Base-by-base conservation (phyloP, 2,888 invertebrate genomes). In the Onthophagus sagittarius region DNA sequence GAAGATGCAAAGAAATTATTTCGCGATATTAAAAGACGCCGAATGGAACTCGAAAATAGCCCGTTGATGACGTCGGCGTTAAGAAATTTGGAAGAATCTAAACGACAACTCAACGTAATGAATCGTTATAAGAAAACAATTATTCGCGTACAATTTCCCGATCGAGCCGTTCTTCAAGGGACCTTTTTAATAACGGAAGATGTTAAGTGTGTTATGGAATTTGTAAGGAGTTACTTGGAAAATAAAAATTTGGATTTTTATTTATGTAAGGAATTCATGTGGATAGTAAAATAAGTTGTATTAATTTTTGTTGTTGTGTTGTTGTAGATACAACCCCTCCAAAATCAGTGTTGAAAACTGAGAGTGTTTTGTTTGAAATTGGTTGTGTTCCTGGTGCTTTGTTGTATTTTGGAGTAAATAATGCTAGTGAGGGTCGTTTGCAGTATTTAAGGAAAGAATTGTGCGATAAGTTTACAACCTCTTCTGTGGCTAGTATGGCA, bases 141-240 rank as follows among this genome's bases (percentile, higher is more conserved):
- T 7, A 91, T 98, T 67, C 88, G 97, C 72, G 87, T 98, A 76
- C 93, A 94, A 82, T 97, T 98, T 84, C 96, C 96, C 1, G 93
- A 96, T 85, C 90, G 92, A 71, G 88, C 92, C 65, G 93, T 97
- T 63, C 87, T 98, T 23, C 98, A 98, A 85, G 97, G 93, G 9
- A 88, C 93, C 63, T 98, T 98, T 82, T 87, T 88, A 77, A 94
- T 96, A 0, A 86, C 88, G 9, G 94, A 97, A 83, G 92, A 90
- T 3, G 87, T 97, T 39, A 86, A 88, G 78, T 88, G 89, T 75
- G 88, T 98, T 3, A 88, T 88, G 73, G 89, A 92, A 72, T 97
- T 96, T 86, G 89, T 96, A 0, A 90, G 89, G 80, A 88, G 88
- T 70, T 92, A 93, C 84, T 86, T 97, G 32, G 86, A 88, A 62